Evolutionary conservation across 2,888 invertebrate genomes (phyloP), one percentile per base, ranked within the genome.

Genomic region (Dinocampus coccinellae): DNA sequence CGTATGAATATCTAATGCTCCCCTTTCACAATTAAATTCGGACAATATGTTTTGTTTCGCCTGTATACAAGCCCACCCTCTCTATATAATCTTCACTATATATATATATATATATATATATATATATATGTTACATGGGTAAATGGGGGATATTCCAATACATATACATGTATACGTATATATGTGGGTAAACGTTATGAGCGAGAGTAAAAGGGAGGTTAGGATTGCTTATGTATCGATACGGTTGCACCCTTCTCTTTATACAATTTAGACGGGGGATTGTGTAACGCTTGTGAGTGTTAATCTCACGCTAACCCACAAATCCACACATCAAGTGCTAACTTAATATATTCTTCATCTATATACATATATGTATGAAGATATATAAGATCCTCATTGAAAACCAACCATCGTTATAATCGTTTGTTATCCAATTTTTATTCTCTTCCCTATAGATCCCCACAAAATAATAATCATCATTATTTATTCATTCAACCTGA

Each of bases 31-130:
- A 86, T 86, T 86, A 86, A 86, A 86, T 87, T 85, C 84, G 82
- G 83, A 86, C 87, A 87, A 87, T 87, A 86, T 86, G 86, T 86
- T 87, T 87, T 87, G 86, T 86, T 86, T 86, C 83, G 83, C 73
- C 73, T 53, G 70, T 63, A 47, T 47, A 16, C 16, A 16, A 68
- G 65, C 68, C 73, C 80, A 81, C 82, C 81, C 82, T 81, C 68
- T 69, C 65, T 52, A 39, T 62, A 33, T 53, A 11, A 11, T 22
- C 29, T 33, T 11, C 33, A 62, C 11, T 24, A 36, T 33, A 62
- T 29, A n/a, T 29, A 13, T 16, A 29, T 16, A 13, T 57, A 22
- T 57, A 57, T 26, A 57, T 57, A 11, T 57, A 26, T 58, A 9
- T 61, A 29, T 52, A 64, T 33, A 47, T 52, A 33, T 47, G 20